Evolutionary conservation across 2,888 invertebrate genomes (phyloP).

Genomic region (Drosophila ustulata): DNA sequence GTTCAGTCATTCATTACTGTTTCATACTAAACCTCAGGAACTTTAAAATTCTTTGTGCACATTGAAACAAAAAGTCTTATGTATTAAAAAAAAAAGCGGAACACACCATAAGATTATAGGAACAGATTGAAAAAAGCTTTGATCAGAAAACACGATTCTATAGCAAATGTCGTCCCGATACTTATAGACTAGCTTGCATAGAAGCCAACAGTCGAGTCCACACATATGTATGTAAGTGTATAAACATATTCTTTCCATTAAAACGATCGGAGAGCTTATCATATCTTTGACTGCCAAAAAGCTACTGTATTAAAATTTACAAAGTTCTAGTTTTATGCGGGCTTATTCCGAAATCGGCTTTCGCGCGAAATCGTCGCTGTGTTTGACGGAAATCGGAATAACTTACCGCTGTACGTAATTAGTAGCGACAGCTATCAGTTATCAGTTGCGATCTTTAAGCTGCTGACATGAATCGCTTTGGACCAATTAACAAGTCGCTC

Average conservation of each 20-base stretch:
- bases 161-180: too few relatives aligned
- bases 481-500: constrained; percentile 43
- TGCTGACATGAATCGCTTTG: constrained; percentile 20
- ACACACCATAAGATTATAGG: too few relatives aligned
- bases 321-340: background rate
- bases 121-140: too few relatives aligned
- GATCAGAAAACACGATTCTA: too few relatives aligned
- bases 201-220: background rate
- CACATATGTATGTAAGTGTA: background rate
- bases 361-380: background rate
- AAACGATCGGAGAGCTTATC: background rate
- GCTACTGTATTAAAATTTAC: constrained; percentile 1
- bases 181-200: too few relatives aligned
- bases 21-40: too few relatives aligned
- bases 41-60: too few relatives aligned
- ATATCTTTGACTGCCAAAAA: background rate
- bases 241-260: background rate
- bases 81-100: too few relatives aligned
- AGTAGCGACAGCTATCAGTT: background rate
- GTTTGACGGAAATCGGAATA: background rate
- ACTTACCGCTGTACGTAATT: constrained; percentile 4
- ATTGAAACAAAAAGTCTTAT: too few relatives aligned
- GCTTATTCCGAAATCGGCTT: background rate
- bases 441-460: constrained; percentile 8
- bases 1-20: too few relatives aligned